phyloP scores from a whole-genome alignment of 2,888 invertebrate species.

The Watsonalla binaria region DNA sequence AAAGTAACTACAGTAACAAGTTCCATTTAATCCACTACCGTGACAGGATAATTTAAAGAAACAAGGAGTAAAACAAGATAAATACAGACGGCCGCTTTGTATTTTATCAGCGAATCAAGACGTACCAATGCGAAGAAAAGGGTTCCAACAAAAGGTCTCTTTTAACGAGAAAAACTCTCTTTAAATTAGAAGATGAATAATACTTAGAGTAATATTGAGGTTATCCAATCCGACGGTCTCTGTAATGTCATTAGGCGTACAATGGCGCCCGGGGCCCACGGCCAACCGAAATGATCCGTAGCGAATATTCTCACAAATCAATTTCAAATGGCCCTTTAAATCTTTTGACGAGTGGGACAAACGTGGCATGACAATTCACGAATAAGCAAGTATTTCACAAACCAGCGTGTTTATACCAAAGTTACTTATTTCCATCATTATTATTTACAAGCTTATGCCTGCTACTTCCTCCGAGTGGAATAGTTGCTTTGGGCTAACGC shows the following conservation, averaged over 20 bases:
- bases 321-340: constrained; percentile 66
- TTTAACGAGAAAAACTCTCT: constrained; percentile 40
- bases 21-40: constrained; percentile 21
- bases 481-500: no score
- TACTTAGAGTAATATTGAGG: constrained; percentile 45
- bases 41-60: constrained; percentile 32
- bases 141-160: constrained; percentile 41
- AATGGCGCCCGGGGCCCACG: constrained; percentile 37
- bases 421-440: constrained; percentile 3
- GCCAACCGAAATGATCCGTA: constrained; percentile 55
- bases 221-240: constrained; percentile 49
- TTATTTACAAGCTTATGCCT: no score
- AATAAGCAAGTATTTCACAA: no score
- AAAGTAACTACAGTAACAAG: constrained; percentile 1
- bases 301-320: constrained; percentile 60
- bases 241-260: constrained; percentile 60
- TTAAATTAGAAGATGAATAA: constrained; percentile 45
- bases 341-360: constrained; percentile 45
- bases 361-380: constrained; percentile 23
- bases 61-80: constrained; percentile 39
- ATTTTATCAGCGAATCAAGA: constrained; percentile 54
- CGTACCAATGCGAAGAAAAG: constrained; percentile 41
- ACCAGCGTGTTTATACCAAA: neutral
- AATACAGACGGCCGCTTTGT: constrained; percentile 39
- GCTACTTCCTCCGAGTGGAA: no score